Conservation (phyloP, 2,797 vertebrate genomes). For the Gallinago nigripennis region DNA sequence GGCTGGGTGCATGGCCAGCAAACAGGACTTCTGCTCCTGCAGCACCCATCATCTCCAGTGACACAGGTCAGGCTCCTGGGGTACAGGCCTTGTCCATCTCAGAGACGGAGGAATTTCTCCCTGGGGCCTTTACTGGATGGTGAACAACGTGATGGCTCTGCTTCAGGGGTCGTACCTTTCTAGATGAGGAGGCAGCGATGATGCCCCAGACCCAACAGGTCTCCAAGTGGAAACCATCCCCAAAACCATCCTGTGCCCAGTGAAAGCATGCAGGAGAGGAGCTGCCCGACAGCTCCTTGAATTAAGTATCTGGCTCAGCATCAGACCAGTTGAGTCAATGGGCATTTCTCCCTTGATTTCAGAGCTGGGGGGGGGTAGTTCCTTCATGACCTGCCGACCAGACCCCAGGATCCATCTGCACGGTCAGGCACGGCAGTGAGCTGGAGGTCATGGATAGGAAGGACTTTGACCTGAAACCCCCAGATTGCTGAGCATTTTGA, state of each 20-base stretch:
- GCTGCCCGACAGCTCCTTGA: neutral
- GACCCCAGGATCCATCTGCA: neutral
- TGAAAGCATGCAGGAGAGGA: neutral
- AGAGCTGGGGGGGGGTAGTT: neutral
- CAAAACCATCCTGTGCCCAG: neutral
- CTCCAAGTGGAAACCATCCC: neutral
- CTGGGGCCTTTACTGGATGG: neutral
- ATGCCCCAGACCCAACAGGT: neutral
- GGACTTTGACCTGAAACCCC: neutral
- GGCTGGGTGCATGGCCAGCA: neutral
- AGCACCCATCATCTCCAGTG: fast-evolving
- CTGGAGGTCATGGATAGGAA: neutral
- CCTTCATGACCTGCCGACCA: fast-evolving
- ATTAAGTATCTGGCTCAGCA: neutral
- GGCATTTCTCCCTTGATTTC: neutral
- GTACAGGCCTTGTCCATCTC: neutral
- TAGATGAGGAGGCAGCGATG: neutral
- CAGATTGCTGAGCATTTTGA: neutral
- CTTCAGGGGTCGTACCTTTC: neutral
- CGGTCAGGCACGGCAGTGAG: neutral
- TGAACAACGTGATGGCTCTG: fast-evolving
- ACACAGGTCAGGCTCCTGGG: neutral
- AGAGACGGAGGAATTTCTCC: neutral
- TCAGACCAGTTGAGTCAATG: neutral
- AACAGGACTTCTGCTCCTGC: neutral